These are phyloP conservation scores for Tipula vernalis DNA, from an alignment of 2,888 invertebrate species.

Conservation along the genomic window DNA sequence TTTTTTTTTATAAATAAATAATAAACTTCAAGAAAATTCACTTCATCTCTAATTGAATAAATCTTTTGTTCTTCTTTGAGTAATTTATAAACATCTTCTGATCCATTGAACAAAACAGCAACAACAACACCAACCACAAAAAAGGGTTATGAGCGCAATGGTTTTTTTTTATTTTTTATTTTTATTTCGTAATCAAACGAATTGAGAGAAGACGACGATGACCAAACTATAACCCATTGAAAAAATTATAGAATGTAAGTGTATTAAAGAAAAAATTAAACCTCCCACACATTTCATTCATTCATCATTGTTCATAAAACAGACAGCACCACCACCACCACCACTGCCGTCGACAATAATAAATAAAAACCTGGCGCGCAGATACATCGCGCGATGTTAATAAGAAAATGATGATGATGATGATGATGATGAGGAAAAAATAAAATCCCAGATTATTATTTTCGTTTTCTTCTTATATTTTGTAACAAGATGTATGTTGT, in stretches of 20 bases:
- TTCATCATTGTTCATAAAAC: not conserved
- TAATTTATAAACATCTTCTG: not conserved
- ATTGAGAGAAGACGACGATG: not conserved
- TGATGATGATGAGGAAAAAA: not conserved
- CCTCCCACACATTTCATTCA: not conserved
- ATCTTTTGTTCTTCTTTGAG: not conserved
- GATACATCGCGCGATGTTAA: not conserved
- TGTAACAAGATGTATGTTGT: not conserved
- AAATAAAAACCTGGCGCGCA: not conserved
- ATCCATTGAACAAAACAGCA: not conserved
- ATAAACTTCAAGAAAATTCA: not conserved
- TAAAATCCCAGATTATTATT: not conserved
- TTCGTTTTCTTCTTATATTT: not conserved
- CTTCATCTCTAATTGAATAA: conserved; percentile 4
- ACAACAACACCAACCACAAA: not conserved
- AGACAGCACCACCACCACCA: not conserved
- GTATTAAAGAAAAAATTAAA: not conserved
- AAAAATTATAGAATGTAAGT: not conserved
- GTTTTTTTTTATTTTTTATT: not conserved
- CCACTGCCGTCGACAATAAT: not conserved
- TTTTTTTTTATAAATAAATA: not conserved
- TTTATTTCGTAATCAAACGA: not conserved
- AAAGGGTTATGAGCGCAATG: not conserved
- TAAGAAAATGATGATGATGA: not conserved
- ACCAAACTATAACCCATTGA: not conserved